Conservation (phyloP, 1,140 invertebrate species). For the Philopotamus ludificatus region DNA sequence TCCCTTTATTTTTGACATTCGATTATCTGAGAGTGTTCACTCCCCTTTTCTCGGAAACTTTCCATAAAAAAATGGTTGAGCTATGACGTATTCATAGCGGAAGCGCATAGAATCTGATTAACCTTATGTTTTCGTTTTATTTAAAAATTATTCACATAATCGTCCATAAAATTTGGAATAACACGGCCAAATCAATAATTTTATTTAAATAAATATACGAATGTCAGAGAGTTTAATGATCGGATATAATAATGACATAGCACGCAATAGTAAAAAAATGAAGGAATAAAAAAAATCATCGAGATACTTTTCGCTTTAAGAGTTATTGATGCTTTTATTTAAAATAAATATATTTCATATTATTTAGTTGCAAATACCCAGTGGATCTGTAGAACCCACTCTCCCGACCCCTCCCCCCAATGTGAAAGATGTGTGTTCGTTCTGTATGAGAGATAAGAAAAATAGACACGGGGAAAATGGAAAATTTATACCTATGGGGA, state of each 20-base stretch:
- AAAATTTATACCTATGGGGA: constrained; percentile 43
- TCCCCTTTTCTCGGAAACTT: constrained; percentile 1
- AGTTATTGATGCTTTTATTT: too few species aligned
- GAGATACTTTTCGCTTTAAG: too few species aligned
- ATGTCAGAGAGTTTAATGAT: too few species aligned
- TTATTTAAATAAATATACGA: too few species aligned
- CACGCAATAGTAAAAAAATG: background rate
- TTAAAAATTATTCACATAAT: too few species aligned
- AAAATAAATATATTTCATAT: too few species aligned
- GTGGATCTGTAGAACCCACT: constrained; percentile 23
- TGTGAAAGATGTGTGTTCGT: constrained; percentile 40
- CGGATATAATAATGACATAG: background rate
- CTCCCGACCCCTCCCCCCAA: constrained; percentile 17
- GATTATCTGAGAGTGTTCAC: constrained; percentile 33
- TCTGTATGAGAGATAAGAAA: constrained; percentile 39
- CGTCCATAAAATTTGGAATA: too few species aligned
- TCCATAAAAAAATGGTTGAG: constrained; percentile 11
- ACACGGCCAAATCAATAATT: too few species aligned
- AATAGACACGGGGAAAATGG: constrained; percentile 42
- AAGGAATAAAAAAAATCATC: background rate
- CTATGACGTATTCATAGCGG: background rate
- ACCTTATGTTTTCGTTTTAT: too few species aligned
- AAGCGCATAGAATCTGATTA: too few species aligned
- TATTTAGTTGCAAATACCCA: constrained; percentile 25
- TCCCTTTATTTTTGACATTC: constrained; percentile 42